Evolutionary conservation across 35 echinoderm and acorn worm species (phyloP), one percentile per base, ranked within the genome.

Genomic region (Apostichopus californicus): DNA sequence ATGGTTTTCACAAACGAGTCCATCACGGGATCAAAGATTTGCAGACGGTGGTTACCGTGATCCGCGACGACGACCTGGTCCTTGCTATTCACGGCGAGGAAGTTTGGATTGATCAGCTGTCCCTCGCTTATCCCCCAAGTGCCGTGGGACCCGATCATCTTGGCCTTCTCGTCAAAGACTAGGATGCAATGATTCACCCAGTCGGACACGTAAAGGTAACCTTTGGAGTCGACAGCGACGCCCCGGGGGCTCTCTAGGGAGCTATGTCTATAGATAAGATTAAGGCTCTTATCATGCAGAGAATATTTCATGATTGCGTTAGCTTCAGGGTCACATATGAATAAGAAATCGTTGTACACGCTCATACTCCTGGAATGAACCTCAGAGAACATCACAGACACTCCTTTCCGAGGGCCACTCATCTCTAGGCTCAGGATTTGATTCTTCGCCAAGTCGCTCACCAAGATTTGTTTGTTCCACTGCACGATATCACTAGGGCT

Each of bases 281-380:
- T 91, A 0, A 91, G 68, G 23, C 18, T 55, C 59, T 91, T 91
- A 54, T 91, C 89, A 18, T 53, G 6, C 14, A 91, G 71, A 23
- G 71, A 77, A 60, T 91, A 91, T 24, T 91, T 91, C 72, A 91
- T 77, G 89, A 79, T 79, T 25, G 88, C 88, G 77, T 90, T 90
- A 53, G 88, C 88, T 15, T 90, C 88, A 17, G 88, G 66, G 73
- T 90, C 88, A 56, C 88, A 90, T 22, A 90, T 78, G 54, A 34
- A 90, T 9, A 90, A 46, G 54, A 61, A 91, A 55, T 79, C 54
- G 3, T 79, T 77, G 53, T 26, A 22, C 4, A 91, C 56, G 0
- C 34, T 18, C 72, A 91, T 77, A 22, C 61, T 91, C 56, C 89
- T 91, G 17, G 73, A 91, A 54, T 91, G 71, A 14, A 91, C 56